Percentiles rank a stretch among this genome's conserved stretches.
Conservation (phyloP, 2,888 invertebrate species). For the Drosophila melanosoma region DNA sequence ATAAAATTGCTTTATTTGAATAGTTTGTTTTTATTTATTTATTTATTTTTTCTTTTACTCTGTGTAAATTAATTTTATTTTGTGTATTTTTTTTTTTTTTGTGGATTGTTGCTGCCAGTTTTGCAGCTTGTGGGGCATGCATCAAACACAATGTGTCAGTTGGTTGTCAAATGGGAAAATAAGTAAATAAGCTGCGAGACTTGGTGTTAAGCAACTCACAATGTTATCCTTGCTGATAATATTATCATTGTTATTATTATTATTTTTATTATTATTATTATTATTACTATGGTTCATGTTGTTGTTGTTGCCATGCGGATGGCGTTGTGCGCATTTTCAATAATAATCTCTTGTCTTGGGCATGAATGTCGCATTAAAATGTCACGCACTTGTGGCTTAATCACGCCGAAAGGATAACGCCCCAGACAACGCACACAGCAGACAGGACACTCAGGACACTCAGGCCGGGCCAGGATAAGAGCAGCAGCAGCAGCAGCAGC, state of each 20-base stretch:
- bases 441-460: constrained; percentile 6
- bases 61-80: neutral
- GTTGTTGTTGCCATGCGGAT: constrained; percentile 36
- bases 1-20: neutral
- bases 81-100: too few relatives aligned
- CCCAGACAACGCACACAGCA: constrained; percentile 13
- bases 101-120: constrained; percentile 2
- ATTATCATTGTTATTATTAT: constrained; percentile 35
- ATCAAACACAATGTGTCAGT: constrained; percentile 65
- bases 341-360: constrained; percentile 79
- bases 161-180: constrained; percentile 69
- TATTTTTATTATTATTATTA: constrained; percentile 31
- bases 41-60: too few relatives aligned
- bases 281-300: constrained; percentile 27
- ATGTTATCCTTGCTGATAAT: constrained; percentile 43
- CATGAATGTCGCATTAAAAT: constrained; percentile 81
- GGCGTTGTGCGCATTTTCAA: constrained; percentile 64
- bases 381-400: constrained; percentile 81
- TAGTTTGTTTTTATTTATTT: too few relatives aligned
- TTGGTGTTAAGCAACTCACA: constrained; percentile 55
- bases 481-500: constrained; percentile 5
- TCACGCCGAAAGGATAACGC: constrained; percentile 75
- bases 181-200: constrained; percentile 68
- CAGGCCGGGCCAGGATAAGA: constrained; percentile 1
- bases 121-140: constrained; percentile 3